These are phyloP conservation scores for Atrichornis clamosus DNA, from an alignment of 2,113 vertebrate species.

Conservation along the genomic window DNA sequence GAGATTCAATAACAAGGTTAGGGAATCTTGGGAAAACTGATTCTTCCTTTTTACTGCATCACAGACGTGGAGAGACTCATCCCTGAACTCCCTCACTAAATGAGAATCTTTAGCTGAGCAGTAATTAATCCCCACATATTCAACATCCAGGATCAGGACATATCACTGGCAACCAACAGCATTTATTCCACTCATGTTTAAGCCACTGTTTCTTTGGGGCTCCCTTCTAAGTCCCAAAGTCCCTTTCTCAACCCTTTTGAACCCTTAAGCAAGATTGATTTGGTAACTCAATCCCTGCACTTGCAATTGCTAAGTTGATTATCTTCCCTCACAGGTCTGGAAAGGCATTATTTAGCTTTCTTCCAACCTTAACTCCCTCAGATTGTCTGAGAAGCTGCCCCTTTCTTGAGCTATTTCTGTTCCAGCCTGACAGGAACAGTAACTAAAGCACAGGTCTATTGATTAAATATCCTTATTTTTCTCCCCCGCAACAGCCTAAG, in stretches of 20 bases:
- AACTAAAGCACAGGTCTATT: constrained; percentile 56
- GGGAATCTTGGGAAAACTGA: neutral
- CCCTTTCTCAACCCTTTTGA: neutral
- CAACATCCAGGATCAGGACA: neutral
- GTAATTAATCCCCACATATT: neutral
- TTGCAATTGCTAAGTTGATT: neutral
- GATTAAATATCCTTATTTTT: constrained; percentile 61
- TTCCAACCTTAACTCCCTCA: neutral
- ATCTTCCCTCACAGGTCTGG: neutral
- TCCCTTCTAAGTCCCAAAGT: neutral
- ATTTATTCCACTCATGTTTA: neutral
- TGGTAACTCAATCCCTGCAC: neutral
- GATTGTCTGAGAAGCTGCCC: neutral
- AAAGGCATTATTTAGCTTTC: neutral
- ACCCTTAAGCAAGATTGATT: neutral
- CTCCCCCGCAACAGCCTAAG: constrained; percentile 13
- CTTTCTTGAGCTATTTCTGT: constrained; percentile 32
- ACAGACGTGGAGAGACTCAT: neutral
- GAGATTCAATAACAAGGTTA: neutral
- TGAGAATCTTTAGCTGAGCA: neutral
- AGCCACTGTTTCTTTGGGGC: neutral
- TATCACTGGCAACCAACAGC: neutral
- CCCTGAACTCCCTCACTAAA: neutral
- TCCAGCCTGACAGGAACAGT: constrained; percentile 42
- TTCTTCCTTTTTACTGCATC: neutral